These are phyloP conservation scores for Dolichomitus sp. DNA, from an alignment of 2,888 invertebrate species.

Conservation along the genomic window DNA sequence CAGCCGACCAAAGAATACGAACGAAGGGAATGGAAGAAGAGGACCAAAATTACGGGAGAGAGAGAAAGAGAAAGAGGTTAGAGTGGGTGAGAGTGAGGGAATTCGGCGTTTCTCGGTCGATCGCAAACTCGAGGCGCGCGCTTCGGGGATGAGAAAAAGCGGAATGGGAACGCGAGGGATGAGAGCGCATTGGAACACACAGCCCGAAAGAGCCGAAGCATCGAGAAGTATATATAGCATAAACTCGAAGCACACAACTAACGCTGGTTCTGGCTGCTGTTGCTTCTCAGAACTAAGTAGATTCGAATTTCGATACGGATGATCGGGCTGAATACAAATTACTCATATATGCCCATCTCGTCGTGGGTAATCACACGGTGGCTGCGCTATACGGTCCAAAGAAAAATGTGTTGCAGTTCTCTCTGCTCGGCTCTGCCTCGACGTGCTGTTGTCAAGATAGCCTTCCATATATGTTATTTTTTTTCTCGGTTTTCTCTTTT, in stretches of 20 bases:
- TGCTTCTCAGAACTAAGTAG: slow-evolving; percentile 86
- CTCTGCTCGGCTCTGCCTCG: slow-evolving; percentile 68
- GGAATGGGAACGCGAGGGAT: slow-evolving; percentile 51
- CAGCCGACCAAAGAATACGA: slow-evolving; percentile 25
- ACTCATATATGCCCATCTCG: slow-evolving; percentile 84
- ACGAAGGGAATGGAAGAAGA: slow-evolving; percentile 17
- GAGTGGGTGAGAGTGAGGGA: slow-evolving; percentile 59
- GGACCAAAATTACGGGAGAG: slow-evolving; percentile 27
- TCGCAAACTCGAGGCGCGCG: slow-evolving; percentile 37
- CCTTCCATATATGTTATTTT: slow-evolving; percentile 61
- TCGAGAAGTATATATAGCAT: slow-evolving; percentile 33
- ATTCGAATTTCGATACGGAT: slow-evolving; percentile 86
- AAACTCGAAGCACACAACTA: slow-evolving; percentile 22
- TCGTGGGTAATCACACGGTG: slow-evolving; percentile 85
- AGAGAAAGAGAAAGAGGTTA: slow-evolving; percentile 49
- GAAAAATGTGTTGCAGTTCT: slow-evolving; percentile 80
- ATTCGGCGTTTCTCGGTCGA: slow-evolving; percentile 56
- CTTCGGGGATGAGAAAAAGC: slow-evolving; percentile 61
- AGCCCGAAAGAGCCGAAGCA: slow-evolving; percentile 66
- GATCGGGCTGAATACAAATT: slow-evolving; percentile 86
- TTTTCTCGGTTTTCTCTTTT: slow-evolving; percentile 46
- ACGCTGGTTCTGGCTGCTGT: slow-evolving; percentile 34
- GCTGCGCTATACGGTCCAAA: slow-evolving; percentile 82
- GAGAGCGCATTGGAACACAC: slow-evolving; percentile 66
- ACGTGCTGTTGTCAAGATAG: slow-evolving; percentile 37